Percentiles rank a stretch among this genome's conserved stretches.
Conservation (phyloP, 2,888 invertebrate species). For the Lasius fuliginosus region DNA sequence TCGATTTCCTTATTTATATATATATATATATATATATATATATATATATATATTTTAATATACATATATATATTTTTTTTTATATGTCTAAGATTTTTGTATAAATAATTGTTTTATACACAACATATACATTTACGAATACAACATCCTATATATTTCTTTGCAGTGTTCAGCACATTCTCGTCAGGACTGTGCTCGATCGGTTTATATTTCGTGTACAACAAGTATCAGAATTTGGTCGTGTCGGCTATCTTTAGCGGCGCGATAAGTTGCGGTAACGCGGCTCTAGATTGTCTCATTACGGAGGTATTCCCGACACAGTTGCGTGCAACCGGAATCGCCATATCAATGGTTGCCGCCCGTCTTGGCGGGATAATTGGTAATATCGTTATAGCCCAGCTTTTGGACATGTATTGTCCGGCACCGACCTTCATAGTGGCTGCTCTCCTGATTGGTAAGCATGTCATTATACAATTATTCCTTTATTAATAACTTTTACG, state of each 20-base stretch:
- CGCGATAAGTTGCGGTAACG: constrained; percentile 95
- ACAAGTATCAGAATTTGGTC: constrained; percentile 93
- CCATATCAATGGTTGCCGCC: constrained; percentile 96
- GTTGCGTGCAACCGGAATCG: constrained; percentile 96
- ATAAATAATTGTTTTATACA: background rate
- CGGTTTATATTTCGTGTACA: constrained; percentile 94
- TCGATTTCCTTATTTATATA: no score
- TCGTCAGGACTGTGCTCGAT: constrained; percentile 94
- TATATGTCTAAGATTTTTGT: background rate
- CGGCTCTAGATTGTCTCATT: constrained; percentile 96
- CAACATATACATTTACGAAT: no score
- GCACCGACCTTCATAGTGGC: constrained; percentile 97
- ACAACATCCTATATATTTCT: constrained; percentile 68
- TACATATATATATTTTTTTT: no score
- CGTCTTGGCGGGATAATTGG: constrained; percentile 96
- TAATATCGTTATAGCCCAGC: constrained; percentile 95
- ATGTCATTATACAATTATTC: background rate
- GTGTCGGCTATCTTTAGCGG: constrained; percentile 95
- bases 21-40: no score
- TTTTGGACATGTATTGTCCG: constrained; percentile 95
- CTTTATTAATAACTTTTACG: background rate
- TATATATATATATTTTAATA: no score
- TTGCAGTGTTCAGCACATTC: constrained; percentile 94
- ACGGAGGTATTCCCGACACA: constrained; percentile 98
- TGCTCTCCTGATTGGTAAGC: constrained; percentile 90